Percentiles rank a stretch among this genome's conserved stretches.
phyloP scores from a whole-genome alignment of 1,140 invertebrate genomes.

The Schlechtendalia chinensis region DNA sequence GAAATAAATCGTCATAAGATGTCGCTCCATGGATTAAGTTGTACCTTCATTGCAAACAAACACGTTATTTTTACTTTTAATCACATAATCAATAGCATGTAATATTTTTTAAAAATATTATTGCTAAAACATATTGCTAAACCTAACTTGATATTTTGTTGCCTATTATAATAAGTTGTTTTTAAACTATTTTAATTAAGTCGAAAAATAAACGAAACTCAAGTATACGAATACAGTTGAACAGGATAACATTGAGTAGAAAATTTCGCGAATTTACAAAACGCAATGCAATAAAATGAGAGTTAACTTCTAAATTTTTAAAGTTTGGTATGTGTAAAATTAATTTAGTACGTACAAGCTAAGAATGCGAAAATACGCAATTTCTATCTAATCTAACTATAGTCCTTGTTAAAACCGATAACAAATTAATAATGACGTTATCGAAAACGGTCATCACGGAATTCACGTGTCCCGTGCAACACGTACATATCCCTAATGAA shows the following conservation, averaged over 20 bases:
- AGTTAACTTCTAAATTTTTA: background rate
- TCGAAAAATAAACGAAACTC: constrained; percentile 16
- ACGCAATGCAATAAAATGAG: background rate
- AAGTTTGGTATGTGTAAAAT: background rate
- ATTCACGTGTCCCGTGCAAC: constrained; percentile 16
- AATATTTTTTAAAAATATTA: constrained; percentile 3
- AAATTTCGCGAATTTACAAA: background rate
- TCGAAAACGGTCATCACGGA: background rate
- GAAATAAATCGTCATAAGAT: background rate
- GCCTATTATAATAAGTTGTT: constrained; percentile 22
- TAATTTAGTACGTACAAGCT: background rate
- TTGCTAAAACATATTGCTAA: constrained; percentile 14
- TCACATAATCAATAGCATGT: constrained; percentile 13
- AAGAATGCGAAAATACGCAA: background rate
- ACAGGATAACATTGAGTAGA: too few species aligned
- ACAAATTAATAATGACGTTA: background rate
- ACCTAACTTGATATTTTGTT: constrained; percentile 20
- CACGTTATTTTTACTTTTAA: background rate
- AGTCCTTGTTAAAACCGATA: constrained; percentile 1
- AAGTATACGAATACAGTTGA: too few species aligned
- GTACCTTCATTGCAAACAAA: constrained; percentile 19
- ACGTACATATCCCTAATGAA: background rate
- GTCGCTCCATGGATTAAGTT: background rate
- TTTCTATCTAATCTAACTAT: constrained; percentile 2
- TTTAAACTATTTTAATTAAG: background rate